Base-by-base conservation (phyloP, 2,113 vertebrate species). In the Aegithalos caudatus region DNA sequence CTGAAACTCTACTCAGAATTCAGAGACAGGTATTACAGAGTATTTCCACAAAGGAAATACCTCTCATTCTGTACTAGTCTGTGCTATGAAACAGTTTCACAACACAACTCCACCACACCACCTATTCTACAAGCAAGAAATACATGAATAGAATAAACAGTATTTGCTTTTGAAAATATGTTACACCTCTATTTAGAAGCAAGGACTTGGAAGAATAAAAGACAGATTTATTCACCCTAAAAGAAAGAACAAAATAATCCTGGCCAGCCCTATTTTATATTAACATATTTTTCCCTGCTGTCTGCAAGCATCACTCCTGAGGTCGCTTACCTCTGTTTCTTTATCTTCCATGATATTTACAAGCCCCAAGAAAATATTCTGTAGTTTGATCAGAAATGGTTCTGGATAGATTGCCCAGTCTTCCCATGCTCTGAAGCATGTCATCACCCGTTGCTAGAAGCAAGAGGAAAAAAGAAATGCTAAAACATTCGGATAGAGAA, bases 351-450 rank as follows among this genome's bases (percentile, higher is more conserved):
- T 94, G 45, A 99, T 98, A 97, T 99, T 99, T 92, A 99, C 99
- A 77, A 99, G 98, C 40, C 99, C 99, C 96, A 99, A 97, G 97
- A 99, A 99, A 97, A 99, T 99, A 97, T 99, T 99, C 98, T 99
- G 99, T 44, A 99, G 98, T 98, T 99, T 99, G 97, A 99, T 99
- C 92, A 99, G 98, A 98, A 99, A 99, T 27, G 99, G 99, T 78
- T 99, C 99, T n/a, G 99, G 99, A 97, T 99, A 99, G 93, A 99
- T 99, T 1, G 99, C 98, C 99, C 99, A 99, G 94, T 99, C 99
- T 96, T 99, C 99, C 99, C 99, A 99, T 2, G 99, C 99, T 96
- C 99, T 98, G 97, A 99, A 99, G 98, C 99, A 99, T 6, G 99
- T 98, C 99, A 99, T 99, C 50, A 99, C 99, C 60, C 99, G 97